phyloP scores from a whole-genome alignment of 2,797 vertebrate species.

The Amphiprion clarkii region DNA sequence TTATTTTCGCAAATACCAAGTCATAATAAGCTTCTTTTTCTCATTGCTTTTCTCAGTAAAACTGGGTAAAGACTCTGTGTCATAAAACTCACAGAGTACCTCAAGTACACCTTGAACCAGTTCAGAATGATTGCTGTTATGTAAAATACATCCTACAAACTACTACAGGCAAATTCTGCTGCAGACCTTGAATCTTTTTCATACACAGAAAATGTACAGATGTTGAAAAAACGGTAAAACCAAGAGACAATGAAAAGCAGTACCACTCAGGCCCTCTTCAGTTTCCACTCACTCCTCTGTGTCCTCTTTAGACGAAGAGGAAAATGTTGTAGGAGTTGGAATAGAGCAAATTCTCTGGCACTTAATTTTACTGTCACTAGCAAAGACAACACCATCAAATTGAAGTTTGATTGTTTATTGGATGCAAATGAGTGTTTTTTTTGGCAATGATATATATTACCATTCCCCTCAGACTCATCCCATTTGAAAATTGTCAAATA shows the following conservation, averaged over 20 bases:
- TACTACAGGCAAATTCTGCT: not conserved
- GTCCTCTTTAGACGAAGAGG: slow-evolving; percentile 32
- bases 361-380: too few relatives aligned
- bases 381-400: too few relatives aligned
- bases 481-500: too few relatives aligned
- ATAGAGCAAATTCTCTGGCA: too few relatives aligned
- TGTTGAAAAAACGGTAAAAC: slow-evolving; percentile 37
- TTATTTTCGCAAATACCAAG: slow-evolving; percentile 64
- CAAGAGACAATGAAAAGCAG: slow-evolving; percentile 12
- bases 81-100: slow-evolving; percentile 37
- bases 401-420: too few relatives aligned
- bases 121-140: slow-evolving; percentile 25
- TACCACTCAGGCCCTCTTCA: not conserved
- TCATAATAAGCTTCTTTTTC: slow-evolving; percentile 48
- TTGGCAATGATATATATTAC: too few relatives aligned
- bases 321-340: not conserved
- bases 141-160: slow-evolving; percentile 23
- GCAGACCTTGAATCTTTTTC: slow-evolving; percentile 14
- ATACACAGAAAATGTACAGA: slow-evolving; percentile 24
- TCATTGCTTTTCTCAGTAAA: slow-evolving; percentile 26
- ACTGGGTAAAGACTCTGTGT: slow-evolving; percentile 10
- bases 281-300: slow-evolving; percentile 24
- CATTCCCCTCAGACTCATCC: too few relatives aligned
- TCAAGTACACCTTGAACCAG: slow-evolving; percentile 23
- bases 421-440: too few relatives aligned